Evolutionary conservation across 2,797 vertebrate species (phyloP), one percentile per base, ranked within the genome.

Genomic region (Pipistrellus pygmaeus): DNA sequence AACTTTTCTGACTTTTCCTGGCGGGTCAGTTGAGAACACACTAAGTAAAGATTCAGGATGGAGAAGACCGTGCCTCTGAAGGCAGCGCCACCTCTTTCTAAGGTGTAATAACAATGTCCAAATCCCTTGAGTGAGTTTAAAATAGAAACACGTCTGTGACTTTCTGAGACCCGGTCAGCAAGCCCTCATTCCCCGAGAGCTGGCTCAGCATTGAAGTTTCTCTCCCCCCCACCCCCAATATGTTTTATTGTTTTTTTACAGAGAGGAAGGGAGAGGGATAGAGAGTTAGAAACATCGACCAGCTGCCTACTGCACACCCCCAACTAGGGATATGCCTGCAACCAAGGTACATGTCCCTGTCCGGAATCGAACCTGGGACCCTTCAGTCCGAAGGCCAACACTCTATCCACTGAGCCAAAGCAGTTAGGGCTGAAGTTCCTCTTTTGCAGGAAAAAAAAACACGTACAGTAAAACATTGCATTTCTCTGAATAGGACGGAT

Each of bases 1-100:
- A 44, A 88, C 75, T 69, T 91, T 88, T 68, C 48, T 76, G 7
- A 72, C 69, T 92, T 96, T 96, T 93, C 66, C 60, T 94, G 27
- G 64, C 60, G 64, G 55, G 78, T 92, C 73, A 75, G 85, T 90
- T 91, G 46, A 83, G 69, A 38, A 81, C 53, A 92, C 21, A 72
- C 77, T 89, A 73, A 85, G 62, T 64, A 82, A 88, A 77, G 66
- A 72, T 71, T 88, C 62, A 27, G n/a, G 68, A 53, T 88, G 71
- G 60, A 53, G 46, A 30, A 80, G 57, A 90, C 78, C 46, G 53
- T 12, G 27, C 62, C 44, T 73, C 51, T 76, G 41, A 91, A 84
- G 53, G 46, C 25, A 66, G 8, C 64, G 81, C 57, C 44, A 48
- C 48, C 73, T 85, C 68, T 71, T 88, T 80, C 51, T 84, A 84